Percentiles rank a stretch among this genome's conserved stretches.
Evolutionary conservation across 2,797 vertebrate genomes (phyloP).

Genomic region (Rhinogobio ventralis): DNA sequence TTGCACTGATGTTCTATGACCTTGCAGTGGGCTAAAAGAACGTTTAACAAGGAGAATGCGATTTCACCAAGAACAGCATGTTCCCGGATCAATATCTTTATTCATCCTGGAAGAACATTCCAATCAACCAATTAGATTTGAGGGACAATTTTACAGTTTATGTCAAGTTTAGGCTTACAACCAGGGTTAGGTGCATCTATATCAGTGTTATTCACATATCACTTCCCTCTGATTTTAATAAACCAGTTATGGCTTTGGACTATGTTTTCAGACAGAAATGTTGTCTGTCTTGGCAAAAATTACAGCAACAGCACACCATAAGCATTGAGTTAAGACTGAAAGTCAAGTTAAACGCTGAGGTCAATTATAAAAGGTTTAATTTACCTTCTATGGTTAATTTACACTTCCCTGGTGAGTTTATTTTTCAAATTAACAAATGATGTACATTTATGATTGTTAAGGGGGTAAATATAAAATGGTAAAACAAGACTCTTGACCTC

Average conservation of each 20-base stretch:
- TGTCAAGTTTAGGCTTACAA: background rate
- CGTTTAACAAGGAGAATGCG: background rate
- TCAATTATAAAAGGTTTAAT: background rate
- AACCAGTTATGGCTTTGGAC: too few relatives aligned
- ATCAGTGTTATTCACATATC: background rate
- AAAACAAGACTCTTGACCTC: background rate
- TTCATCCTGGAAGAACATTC: background rate
- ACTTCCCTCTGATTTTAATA: background rate
- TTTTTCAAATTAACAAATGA: background rate
- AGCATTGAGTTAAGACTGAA: background rate
- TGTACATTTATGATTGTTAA: background rate
- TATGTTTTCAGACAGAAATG: background rate
- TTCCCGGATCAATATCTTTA: background rate
- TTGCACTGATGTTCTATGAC: background rate
- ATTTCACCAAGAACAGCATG: background rate
- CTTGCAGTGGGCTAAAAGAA: background rate
- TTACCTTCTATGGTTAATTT: background rate
- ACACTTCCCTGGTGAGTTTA: background rate
- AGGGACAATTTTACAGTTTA: background rate
- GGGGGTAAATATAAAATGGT: background rate
- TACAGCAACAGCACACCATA: background rate
- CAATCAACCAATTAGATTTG: background rate
- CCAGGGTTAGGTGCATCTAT: background rate
- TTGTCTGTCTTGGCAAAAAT: background rate
- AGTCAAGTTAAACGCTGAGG: background rate